Percentiles rank a stretch among this genome's conserved stretches.
Evolutionary conservation across 2,113 vertebrate genomes (phyloP).

Genomic region (Zosterops pallidus): DNA sequence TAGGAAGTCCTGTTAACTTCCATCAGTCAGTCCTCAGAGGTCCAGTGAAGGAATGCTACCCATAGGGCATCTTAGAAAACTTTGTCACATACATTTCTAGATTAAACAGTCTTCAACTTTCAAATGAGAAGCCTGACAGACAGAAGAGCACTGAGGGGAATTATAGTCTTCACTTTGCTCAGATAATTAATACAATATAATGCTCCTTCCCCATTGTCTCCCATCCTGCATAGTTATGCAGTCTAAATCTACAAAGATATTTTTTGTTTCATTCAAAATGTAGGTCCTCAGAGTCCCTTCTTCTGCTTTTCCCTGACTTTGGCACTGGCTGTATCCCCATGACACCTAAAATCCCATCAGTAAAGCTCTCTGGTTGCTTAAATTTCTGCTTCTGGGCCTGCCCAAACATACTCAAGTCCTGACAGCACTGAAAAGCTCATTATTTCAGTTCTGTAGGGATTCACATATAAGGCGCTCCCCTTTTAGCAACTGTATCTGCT

Average conservation of each 20-base stretch:
- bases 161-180: neutral
- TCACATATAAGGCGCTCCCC: neutral
- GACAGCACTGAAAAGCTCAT: neutral
- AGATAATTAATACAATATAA: neutral
- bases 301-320: neutral
- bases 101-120: neutral
- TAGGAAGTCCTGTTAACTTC: neutral
- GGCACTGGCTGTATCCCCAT: neutral
- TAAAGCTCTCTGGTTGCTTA: neutral
- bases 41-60: neutral
- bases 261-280: constrained; percentile 22
- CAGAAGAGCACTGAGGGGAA: neutral
- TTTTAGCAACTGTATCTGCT: neutral
- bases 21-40: neutral
- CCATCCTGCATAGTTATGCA: neutral
- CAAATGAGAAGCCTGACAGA: neutral
- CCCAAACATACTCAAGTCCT: neutral
- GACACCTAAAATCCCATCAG: neutral
- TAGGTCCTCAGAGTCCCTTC: neutral
- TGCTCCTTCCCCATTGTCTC: neutral
- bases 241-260: neutral
- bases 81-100: neutral
- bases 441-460: neutral
- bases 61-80: neutral
- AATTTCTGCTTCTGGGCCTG: constrained; percentile 7